A percentile compares a stretch with the other conserved stretches of the same genome.
Evolutionary conservation across 1,140 invertebrate species (phyloP).

Genomic region (Lerema accius): DNA sequence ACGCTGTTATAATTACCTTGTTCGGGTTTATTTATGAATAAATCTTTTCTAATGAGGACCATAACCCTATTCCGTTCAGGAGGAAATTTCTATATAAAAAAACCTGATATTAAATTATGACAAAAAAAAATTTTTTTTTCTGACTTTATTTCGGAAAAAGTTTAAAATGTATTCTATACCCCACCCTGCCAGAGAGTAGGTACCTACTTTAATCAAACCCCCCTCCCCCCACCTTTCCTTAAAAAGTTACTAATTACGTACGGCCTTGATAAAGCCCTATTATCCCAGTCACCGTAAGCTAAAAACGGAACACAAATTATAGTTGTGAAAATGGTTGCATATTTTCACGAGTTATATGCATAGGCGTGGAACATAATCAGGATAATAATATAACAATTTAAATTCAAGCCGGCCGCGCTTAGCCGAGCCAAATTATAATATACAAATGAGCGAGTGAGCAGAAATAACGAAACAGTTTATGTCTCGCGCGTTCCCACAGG

Average conservation of each 20-base stretch:
- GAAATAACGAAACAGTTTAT: conserved; percentile 81
- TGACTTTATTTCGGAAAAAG: no score
- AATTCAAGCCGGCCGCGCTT: conserved; percentile 57
- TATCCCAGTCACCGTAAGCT: conserved; percentile 1
- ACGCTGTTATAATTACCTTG: conserved; percentile 58
- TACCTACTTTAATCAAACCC: no score
- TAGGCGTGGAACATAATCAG: conserved; percentile 41
- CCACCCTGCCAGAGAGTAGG: no score
- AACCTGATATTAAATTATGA: no score
- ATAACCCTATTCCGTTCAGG: no score
- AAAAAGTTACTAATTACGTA: no score
- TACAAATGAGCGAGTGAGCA: conserved; percentile 79
- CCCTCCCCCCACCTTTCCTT: no score
- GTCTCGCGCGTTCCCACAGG: conserved; percentile 79
- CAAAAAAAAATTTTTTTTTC: no score
- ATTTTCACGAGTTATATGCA: conserved; percentile 33
- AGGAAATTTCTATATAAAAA: no score
- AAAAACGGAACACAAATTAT: conserved; percentile 26
- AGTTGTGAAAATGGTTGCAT: conserved; percentile 30
- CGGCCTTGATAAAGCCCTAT: neutral
- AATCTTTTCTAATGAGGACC: conserved; percentile 47
- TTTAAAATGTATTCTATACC: no score
- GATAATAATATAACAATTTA: conserved; percentile 57
- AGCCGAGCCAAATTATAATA: conserved; percentile 77
- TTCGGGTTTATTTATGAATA: conserved; percentile 51